Percentiles rank a stretch among this genome's conserved stretches.
phyloP scores from a whole-genome alignment of 1,140 invertebrate species.

The Archegozetes longisetosus region DNA sequence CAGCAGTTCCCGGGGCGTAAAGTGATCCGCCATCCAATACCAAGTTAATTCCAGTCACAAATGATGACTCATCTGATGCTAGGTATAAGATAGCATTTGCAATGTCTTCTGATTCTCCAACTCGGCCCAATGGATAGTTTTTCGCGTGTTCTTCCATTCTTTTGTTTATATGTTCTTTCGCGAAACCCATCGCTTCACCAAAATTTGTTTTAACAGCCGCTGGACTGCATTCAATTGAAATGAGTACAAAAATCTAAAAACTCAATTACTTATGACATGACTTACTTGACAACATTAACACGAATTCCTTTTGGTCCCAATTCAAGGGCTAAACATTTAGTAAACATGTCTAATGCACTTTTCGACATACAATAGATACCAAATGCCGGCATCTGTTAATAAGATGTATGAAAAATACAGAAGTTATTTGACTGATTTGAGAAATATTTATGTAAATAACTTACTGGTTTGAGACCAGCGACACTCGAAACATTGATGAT shows the following conservation, averaged over 20 bases:
- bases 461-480: background rate
- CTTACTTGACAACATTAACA: constrained; percentile 26
- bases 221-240: background rate
- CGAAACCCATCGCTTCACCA: background rate
- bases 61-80: constrained; percentile 56
- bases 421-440: background rate
- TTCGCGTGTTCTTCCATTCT: background rate
- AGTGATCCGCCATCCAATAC: constrained; percentile 54
- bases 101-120: constrained; percentile 53
- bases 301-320: constrained; percentile 33
- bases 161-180: background rate
- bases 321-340: constrained; percentile 40
- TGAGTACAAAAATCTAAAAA: background rate
- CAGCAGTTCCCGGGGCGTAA: background rate
- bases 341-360: constrained; percentile 71
- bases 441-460: background rate
- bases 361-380: constrained; percentile 62
- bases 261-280: background rate
- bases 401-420: background rate
- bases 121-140: constrained; percentile 17
- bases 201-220: constrained; percentile 2
- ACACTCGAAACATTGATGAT: constrained; percentile 2
- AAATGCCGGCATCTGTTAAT: background rate
- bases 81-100: constrained; percentile 62
- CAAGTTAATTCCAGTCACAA: constrained; percentile 58